phyloP scores from a whole-genome alignment of 2,888 invertebrate species.

The Drosophila bunnanda region DNA sequence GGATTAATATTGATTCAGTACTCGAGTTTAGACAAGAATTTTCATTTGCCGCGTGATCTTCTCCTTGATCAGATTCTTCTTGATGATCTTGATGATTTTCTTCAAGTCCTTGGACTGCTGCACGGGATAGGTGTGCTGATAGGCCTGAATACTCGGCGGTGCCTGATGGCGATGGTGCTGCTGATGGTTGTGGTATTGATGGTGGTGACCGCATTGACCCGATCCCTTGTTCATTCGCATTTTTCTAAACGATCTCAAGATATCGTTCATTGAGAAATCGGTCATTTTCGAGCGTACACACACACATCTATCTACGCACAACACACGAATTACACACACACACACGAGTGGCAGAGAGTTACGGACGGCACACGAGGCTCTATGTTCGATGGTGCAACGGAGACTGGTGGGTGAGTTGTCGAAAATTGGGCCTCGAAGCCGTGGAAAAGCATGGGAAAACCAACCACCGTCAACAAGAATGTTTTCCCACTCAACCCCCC shows the following conservation, averaged over 20 bases:
- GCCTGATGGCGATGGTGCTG: constrained; percentile 36
- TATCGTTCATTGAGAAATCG: constrained; percentile 75
- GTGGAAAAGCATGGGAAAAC: constrained; percentile 47
- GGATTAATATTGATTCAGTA: constrained; percentile 28
- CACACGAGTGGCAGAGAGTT: constrained; percentile 14
- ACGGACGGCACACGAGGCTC: constrained; percentile 61
- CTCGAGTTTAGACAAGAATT: constrained; percentile 64
- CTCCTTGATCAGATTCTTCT: constrained; percentile 75
- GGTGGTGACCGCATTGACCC: constrained; percentile 52
- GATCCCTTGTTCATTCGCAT: constrained; percentile 74
- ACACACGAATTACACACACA: constrained; percentile 16
- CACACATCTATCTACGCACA: constrained; percentile 9
- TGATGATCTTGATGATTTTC: constrained; percentile 77
- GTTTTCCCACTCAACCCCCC: constrained; percentile 4
- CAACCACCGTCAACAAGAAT: constrained; percentile 45
- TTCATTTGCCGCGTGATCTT: constrained; percentile 74
- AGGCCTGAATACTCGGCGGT: constrained; percentile 22
- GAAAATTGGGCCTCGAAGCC: constrained; percentile 74
- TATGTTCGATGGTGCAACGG: constrained; percentile 74
- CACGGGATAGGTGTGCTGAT: constrained; percentile 44
- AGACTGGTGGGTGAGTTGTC: constrained; percentile 83
- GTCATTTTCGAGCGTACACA: constrained; percentile 60
- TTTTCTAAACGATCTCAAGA: constrained; percentile 77
- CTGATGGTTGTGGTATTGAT: constrained; percentile 31
- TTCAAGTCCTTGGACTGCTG: constrained; percentile 71